These are phyloP conservation scores for Ia io DNA, from an alignment of 2,113 vertebrate species.

Conservation along the genomic window DNA sequence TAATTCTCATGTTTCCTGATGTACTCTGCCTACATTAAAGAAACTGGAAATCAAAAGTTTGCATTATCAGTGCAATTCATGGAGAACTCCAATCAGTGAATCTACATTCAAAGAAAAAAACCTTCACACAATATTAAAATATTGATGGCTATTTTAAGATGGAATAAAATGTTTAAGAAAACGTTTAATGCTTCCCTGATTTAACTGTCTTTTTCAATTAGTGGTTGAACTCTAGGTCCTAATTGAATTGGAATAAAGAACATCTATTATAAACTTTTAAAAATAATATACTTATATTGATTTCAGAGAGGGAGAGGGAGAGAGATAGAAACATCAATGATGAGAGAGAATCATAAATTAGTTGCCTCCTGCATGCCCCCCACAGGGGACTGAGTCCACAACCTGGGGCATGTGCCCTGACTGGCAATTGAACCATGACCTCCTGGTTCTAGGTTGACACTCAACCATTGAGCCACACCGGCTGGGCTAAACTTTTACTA, in stretches of 20 bases:
- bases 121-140: not conserved
- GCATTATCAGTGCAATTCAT: not conserved
- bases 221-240: not conserved
- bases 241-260: not conserved
- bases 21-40: not conserved
- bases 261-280: not conserved
- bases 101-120: not conserved
- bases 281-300: too few relatives aligned
- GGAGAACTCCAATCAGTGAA: not conserved
- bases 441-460: too few relatives aligned
- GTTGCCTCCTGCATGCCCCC: too few relatives aligned
- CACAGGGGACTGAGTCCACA: too few relatives aligned
- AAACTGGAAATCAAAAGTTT: slow-evolving; percentile 4
- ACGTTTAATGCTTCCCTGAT: not conserved
- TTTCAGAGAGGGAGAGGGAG: too few relatives aligned
- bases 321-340: too few relatives aligned
- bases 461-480: too few relatives aligned
- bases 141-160: slow-evolving; percentile 5
- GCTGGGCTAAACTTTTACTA: not conserved
- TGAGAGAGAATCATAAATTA: too few relatives aligned
- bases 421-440: too few relatives aligned
- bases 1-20: not conserved
- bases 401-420: too few relatives aligned
- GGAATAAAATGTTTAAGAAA: not conserved
- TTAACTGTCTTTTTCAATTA: slow-evolving; percentile 25